Conservation (phyloP, 2,797 vertebrate genomes). For the Vipera latastei region DNA sequence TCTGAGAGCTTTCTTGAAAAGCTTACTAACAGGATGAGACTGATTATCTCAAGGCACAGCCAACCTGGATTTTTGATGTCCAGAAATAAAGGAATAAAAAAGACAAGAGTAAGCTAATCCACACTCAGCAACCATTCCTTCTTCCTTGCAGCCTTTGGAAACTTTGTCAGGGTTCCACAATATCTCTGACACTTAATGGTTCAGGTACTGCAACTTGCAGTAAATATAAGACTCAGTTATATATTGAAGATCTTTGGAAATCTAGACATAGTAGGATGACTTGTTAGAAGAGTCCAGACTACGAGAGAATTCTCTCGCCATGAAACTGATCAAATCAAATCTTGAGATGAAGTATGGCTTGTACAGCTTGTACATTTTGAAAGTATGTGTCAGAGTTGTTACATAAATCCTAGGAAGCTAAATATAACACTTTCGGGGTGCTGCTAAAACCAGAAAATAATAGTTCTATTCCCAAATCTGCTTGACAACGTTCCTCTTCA, state of each 20-base stretch:
- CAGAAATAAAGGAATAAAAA: neutral
- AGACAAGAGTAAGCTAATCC: neutral
- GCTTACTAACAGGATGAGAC: neutral
- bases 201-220: neutral
- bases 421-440: conserved; percentile 64
- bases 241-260: neutral
- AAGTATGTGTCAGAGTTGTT: conserved; percentile 61
- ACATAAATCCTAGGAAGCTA: conserved; percentile 65
- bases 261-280: neutral
- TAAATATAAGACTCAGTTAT: neutral
- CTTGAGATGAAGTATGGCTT: neutral
- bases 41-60: neutral
- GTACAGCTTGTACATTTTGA: conserved; percentile 62
- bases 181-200: neutral
- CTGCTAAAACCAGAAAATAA: conserved; percentile 19
- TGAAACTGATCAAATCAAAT: neutral
- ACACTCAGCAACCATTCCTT: neutral
- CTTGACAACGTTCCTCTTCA: neutral
- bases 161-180: neutral
- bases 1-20: neutral
- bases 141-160: neutral
- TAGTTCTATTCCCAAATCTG: conserved; percentile 18
- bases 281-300: neutral
- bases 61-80: neutral
- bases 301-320: neutral